Base-by-base conservation (phyloP, 2,113 vertebrate species). In the Rostratula benghalensis region DNA sequence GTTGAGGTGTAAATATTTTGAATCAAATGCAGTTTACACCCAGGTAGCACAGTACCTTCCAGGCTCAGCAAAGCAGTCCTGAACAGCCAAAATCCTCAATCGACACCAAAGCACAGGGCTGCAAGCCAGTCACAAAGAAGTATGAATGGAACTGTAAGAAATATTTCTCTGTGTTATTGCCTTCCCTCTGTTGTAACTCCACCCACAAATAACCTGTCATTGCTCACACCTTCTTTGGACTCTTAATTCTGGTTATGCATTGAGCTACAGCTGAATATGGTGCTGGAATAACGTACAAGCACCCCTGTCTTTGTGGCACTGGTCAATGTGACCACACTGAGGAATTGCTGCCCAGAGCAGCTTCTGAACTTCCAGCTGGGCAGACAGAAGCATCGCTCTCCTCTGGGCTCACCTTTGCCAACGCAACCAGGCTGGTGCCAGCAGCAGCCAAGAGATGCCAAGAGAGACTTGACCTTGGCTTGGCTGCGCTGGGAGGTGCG, bases 221-320 rank as follows among this genome's bases (percentile, higher is more conserved):
- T 30, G 27, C 37, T 75, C 45, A 18, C 67, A 64, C 39, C 64
- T 69, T 53, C 30, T 30, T 74, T 4, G 13, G 39, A 28, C 53
- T 63, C 76, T 28, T 7, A 9, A 23, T 33, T 75, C 43, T 33
- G 41, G 8, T 51, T 21, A 17, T 5, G 7, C 11, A 3, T 0
- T 4, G 27, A 54, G 25, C 75, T 50, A 14, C 31, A 41, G 35
- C 63, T 37, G 8, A 39, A 19, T 28, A 2, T 0, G 1, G 33
- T 28, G 35, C 17, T 25, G 0, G 0, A 31, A 33, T 1, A 56
- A 3, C 2, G 3, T 1, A 18, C 22, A 19, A 1, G 4, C 46
- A 12, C 2, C 0, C 20, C 3, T 0, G 0, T 2, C 7, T 2
- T 9, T 12, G 4, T 1, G 14, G 59, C 18, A 25, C n/a, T 5